These are phyloP conservation scores for Allolobophora icterica DNA, from an alignment of 2,888 invertebrate species.

Conservation along the genomic window DNA sequence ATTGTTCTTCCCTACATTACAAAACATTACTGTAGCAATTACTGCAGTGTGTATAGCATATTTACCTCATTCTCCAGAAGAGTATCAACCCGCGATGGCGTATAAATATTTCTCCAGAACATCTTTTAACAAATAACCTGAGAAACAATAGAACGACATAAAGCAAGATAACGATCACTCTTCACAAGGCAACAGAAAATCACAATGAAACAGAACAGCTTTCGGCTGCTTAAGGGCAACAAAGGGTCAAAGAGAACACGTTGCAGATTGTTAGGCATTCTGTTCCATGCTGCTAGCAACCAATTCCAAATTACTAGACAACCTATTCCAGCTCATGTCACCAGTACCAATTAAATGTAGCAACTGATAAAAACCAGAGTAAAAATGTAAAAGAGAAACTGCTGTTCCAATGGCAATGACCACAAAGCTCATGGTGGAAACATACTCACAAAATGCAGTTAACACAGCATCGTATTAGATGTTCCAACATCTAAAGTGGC, in stretches of 20 bases:
- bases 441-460: too few relatives aligned
- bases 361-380: background rate
- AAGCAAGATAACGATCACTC: background rate
- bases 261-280: background rate
- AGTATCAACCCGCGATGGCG: conserved; percentile 78
- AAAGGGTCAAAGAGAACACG: background rate
- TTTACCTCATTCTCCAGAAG: conserved; percentile 79
- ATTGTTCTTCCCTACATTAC: background rate
- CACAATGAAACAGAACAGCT: background rate
- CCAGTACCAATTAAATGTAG: background rate
- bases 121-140: conserved; percentile 65
- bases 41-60: conserved; percentile 23
- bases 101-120: conserved; percentile 83
- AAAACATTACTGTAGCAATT: background rate
- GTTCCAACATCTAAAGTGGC: too few relatives aligned
- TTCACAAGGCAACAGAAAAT: background rate
- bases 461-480: too few relatives aligned
- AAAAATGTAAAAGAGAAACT: too few relatives aligned
- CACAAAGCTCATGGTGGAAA: too few relatives aligned
- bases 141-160: background rate
- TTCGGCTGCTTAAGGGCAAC: background rate
- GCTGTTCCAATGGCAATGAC: too few relatives aligned
- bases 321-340: background rate
- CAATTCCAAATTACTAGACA: background rate
- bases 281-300: background rate